phyloP scores from a whole-genome alignment of 2,888 invertebrate species.

The Oxycera nigricornis region DNA sequence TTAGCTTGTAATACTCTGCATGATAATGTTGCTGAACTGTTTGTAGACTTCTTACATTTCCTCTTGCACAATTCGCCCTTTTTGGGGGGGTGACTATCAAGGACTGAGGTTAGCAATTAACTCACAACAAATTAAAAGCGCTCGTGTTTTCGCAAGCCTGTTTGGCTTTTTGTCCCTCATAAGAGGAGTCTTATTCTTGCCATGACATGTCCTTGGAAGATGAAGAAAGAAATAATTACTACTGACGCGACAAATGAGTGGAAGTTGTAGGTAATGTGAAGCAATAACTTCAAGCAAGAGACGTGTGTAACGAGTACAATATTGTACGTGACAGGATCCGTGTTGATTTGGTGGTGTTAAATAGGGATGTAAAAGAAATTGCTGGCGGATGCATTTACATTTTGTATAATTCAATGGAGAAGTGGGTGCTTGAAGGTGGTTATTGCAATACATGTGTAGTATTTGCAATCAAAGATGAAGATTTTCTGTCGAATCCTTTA shows the following conservation, averaged over 20 bases:
- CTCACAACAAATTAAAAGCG: conserved; percentile 36
- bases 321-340: conserved; percentile 32
- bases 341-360: conserved; percentile 17
- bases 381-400: background rate
- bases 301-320: conserved; percentile 27
- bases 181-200: background rate
- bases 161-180: background rate
- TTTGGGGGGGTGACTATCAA: conserved; percentile 25
- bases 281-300: conserved; percentile 13
- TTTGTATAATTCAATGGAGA: no score
- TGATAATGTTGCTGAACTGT: conserved; percentile 1
- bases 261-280: conserved; percentile 27
- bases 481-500: no score
- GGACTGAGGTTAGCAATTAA: conserved; percentile 39
- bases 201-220: background rate
- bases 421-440: no score
- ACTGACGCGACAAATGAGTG: conserved; percentile 19
- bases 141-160: background rate
- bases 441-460: no score
- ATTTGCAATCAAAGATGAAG: no score
- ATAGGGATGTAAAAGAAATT: background rate
- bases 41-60: background rate
- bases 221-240: conserved; percentile 30
- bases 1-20: conserved; percentile 23
- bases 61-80: background rate